Base-by-base conservation (phyloP, 2,113 vertebrate species). In the Siniperca knerii region DNA sequence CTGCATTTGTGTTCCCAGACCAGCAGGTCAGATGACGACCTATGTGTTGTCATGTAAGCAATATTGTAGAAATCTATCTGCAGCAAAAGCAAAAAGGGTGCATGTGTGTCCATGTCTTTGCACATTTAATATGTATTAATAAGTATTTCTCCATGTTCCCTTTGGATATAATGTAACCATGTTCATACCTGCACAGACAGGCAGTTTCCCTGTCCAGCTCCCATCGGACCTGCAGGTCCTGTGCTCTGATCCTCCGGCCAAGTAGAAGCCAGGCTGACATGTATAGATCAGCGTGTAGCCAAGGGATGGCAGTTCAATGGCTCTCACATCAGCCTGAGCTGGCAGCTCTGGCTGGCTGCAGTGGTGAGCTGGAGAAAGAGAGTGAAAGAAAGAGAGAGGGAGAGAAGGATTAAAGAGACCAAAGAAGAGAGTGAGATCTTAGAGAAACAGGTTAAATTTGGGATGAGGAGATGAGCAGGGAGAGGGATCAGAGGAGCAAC, bases 271-370 rank as follows among this genome's bases (percentile, higher is more conserved):
- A 0, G 96, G 94, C 95, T 99, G 98, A 87, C 98, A 99, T 18
- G 97, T 97, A 88, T 99, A 99, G 95, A 99, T 97, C 93, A 99
- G 94, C 0, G 98, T 99, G 95, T 99, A 99, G 82, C 98, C 98
- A 89, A 99, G 95, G 8, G 98, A 98, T 0, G 98, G 98, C 91
- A 99, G 90, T 89, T 99, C 98, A 92, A 99, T 96, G 62, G 98
- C 97, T 1, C 97, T 96, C 0, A 99, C 97, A 15, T 98, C 98
- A 83, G 97, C 96, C 10, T 98, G 97, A 55, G 95, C 93, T 0
- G 97, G 97, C 1, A 97, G 96, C 95, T 99, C 98, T 0, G 98
- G 98, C 89, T 99, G 98, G 89, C 92, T 97, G 87, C 98, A 99
- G 94, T 99, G 98, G 91, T 99, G 98, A 81, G 98, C 98, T 97